phyloP scores from a whole-genome alignment of 2,797 vertebrate genomes.

The Rhinoraja longicauda region DNA sequence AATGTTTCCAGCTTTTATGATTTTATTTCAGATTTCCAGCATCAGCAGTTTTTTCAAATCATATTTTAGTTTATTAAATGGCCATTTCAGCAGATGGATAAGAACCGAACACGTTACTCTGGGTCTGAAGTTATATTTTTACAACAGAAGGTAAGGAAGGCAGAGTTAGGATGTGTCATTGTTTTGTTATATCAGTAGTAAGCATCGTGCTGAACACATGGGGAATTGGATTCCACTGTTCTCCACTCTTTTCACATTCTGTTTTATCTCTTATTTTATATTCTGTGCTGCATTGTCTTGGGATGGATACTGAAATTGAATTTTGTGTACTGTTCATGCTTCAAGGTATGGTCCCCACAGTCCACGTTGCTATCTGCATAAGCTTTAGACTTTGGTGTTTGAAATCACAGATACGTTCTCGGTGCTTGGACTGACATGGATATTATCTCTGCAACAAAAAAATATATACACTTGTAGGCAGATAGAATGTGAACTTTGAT shows the following conservation, averaged over 20 bases:
- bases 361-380: background rate
- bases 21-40: too few species aligned
- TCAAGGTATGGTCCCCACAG: background rate
- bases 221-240: background rate
- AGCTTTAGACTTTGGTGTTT: background rate
- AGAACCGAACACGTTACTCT: too few species aligned
- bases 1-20: too few species aligned
- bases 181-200: background rate
- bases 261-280: background rate
- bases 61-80: too few species aligned
- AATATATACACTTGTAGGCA: background rate
- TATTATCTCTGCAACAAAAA: background rate
- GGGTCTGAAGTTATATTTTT: too few species aligned
- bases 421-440: background rate
- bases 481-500: slow-evolving; percentile 1
- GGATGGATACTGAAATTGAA: background rate
- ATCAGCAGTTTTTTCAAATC: too few species aligned
- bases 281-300: background rate
- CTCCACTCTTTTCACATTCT: background rate
- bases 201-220: background rate
- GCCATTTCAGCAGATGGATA: too few species aligned
- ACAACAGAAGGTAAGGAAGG: too few species aligned
- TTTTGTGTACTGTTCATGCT: background rate
- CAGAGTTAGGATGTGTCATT: background rate
- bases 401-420: background rate